Evolutionary conservation across 1,140 invertebrate genomes (phyloP), one percentile per base, ranked within the genome.

Genomic region (Helicoverpa zea): DNA sequence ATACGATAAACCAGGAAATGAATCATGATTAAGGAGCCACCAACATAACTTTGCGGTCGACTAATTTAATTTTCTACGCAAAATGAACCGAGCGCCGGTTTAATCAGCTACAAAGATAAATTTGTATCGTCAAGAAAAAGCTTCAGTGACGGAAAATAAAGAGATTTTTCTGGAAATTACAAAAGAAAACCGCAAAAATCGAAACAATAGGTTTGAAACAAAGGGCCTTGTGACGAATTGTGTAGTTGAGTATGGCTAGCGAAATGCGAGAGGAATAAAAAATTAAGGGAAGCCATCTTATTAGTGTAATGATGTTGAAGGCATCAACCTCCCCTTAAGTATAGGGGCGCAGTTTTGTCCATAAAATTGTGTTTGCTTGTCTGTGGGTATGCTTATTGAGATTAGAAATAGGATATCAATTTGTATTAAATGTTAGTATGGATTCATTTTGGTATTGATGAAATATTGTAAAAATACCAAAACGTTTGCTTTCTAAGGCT

Each of bases 151-250:
- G 72, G 79, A 83, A 80, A 83, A 87, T 87, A 87, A 85, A 87
- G 86, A 85, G 82, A 85, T 87, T 85, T 85, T 83, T 58, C 80
- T 85, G 79, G 80, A 81, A 77, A 81, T 84, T 87, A 83, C 83
- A 85, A 87, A 87, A 87, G 86, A 85, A 84, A 86, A 87, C 84
- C 84, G 78, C 86, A 87, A 84, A 85, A 87, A 87, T 87, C 82
- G 83, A 84, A 84, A 85, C 84, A 87, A 87, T 84, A 79, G 79
- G 29, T 68, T 23, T n/a, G 56, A 84, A 84, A 84, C 83, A 84
- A 85, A 74, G 64, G 70, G 16, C 58, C 64, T 78, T 80, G 84
- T 80, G 82, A 85, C 82, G 82, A 85, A 85, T 85, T 75, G 82
- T 85, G 70, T 72, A 80, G 35, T 80, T 58, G 18, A 73, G 59